Evolutionary conservation across 1,140 invertebrate species (phyloP).

Genomic region (Saccostrea cuccullata): DNA sequence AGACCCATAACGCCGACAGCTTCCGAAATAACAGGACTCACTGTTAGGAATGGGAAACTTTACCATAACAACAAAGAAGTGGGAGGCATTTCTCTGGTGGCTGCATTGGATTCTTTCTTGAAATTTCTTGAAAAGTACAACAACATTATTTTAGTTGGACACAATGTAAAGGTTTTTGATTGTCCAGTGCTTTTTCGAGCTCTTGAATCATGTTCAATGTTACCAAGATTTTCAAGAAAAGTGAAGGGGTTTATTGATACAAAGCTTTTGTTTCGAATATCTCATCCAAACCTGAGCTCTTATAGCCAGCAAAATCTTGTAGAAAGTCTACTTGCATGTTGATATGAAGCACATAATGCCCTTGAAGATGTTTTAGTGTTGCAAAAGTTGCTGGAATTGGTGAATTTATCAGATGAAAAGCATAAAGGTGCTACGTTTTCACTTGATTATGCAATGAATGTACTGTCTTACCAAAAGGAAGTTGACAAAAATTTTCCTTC

Average conservation of each 20-base stretch:
- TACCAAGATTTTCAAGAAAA: not conserved
- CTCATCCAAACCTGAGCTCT: not conserved
- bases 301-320: not conserved
- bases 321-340: not conserved
- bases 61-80: not conserved
- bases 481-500: not conserved
- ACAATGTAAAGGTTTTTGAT: not conserved
- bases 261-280: not conserved
- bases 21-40: not conserved
- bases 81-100: not conserved
- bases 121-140: conserved; percentile 2
- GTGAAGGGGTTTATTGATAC: not conserved
- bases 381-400: not conserved
- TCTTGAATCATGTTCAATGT: not conserved
- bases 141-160: not conserved
- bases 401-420: not conserved
- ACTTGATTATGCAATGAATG: not conserved
- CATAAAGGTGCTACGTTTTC: not conserved
- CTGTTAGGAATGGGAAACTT: not conserved
- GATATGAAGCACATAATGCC: not conserved
- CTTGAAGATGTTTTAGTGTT: not conserved
- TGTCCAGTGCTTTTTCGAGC: not conserved
- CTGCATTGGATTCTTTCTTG: not conserved
- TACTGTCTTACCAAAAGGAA: not conserved
- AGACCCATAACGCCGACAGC: not conserved